Percentiles rank a stretch among this genome's conserved stretches.
phyloP scores from a whole-genome alignment of 2,888 invertebrate species.

The Melanargia galathea region DNA sequence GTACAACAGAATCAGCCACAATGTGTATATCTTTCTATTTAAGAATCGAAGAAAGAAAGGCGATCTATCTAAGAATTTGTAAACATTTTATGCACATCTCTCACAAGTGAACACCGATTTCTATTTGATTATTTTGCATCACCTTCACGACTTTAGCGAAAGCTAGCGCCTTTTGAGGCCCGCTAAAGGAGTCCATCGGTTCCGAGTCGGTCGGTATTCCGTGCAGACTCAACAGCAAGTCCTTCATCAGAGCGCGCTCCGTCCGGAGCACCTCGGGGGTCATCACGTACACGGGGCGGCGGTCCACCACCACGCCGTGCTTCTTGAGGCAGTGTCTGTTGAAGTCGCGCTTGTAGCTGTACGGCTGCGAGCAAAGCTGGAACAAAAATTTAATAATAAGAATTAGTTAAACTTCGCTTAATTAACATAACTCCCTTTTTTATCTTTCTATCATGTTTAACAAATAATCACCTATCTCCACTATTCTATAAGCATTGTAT shows the following conservation, averaged over 20 bases:
- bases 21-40: no score
- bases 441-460: no score
- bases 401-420: no score
- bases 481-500: no score
- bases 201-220: conserved; percentile 51
- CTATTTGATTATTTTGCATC: conserved; percentile 46
- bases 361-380: conserved; percentile 69
- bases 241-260: conserved; percentile 58
- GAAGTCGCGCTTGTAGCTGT: conserved; percentile 71
- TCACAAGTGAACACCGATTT: conserved; percentile 42
- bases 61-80: no score
- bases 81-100: no score
- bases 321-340: conserved; percentile 69
- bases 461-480: no score
- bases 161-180: conserved; percentile 55
- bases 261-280: conserved; percentile 60
- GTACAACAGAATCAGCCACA: no score
- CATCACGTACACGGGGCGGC: conserved; percentile 59
- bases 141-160: conserved; percentile 55
- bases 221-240: conserved; percentile 52
- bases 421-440: no score
- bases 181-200: conserved; percentile 57
- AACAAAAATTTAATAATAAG: no score
- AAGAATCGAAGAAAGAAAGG: no score
- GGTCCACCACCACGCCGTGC: conserved; percentile 64